phyloP scores from a whole-genome alignment of 2,797 vertebrate species.

The Lophius americanus region DNA sequence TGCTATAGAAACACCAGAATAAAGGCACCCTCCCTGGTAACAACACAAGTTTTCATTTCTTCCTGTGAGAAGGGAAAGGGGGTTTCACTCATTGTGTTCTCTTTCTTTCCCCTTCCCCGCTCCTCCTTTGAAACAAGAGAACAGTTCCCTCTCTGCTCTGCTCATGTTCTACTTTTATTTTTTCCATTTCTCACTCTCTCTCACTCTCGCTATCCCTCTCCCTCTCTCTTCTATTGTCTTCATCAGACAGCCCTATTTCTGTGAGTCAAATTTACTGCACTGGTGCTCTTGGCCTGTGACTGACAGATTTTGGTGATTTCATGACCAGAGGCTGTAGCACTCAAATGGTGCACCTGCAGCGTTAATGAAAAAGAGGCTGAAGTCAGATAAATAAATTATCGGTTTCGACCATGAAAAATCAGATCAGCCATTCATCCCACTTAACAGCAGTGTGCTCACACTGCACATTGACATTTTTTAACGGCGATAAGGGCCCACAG shows the following conservation, averaged over 20 bases:
- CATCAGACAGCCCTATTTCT: conserved; percentile 47
- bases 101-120: conserved; percentile 10
- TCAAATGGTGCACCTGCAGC: conserved; percentile 46
- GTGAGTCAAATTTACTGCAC: conserved; percentile 50
- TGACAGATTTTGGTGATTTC: conserved; percentile 62
- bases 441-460: conserved; percentile 40
- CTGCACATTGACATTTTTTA: conserved; percentile 44
- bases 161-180: conserved; percentile 62
- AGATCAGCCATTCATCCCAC: conserved; percentile 52
- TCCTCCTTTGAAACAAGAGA: conserved; percentile 58
- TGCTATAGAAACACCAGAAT: conserved; percentile 81
- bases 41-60: conserved; percentile 75
- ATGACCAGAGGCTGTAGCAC: conserved; percentile 41
- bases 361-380: conserved; percentile 42
- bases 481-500: conserved; percentile 39
- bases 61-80: conserved; percentile 60
- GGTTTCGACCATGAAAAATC: conserved; percentile 60
- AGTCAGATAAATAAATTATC: conserved; percentile 56
- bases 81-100: conserved; percentile 57
- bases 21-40: conserved; percentile 77
- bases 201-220: conserved; percentile 20
- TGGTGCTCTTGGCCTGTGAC: conserved; percentile 48
- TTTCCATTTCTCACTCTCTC: conserved; percentile 32
- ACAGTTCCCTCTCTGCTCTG: conserved; percentile 43
- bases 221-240: conserved; percentile 35